phyloP scores from a whole-genome alignment of 2,797 vertebrate species.

The Acanthurus lineatus region DNA sequence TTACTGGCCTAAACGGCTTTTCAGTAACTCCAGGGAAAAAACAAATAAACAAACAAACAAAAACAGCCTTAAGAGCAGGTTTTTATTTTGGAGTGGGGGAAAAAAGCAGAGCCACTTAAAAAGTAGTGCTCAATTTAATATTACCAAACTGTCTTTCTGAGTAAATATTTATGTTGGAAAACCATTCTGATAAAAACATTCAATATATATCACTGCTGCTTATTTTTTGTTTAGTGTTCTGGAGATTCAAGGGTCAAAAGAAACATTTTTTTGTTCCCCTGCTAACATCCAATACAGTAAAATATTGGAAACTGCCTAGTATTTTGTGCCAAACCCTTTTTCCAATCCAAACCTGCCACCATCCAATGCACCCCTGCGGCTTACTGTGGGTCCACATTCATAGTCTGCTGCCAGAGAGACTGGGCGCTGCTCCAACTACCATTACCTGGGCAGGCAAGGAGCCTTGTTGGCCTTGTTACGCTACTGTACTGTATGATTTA shows the following conservation, averaged over 20 bases:
- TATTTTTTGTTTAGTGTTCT: conserved; percentile 1
- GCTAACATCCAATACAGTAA: conserved; percentile 32
- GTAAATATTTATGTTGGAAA: neutral
- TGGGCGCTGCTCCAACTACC: conserved; percentile 73
- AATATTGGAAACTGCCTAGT: conserved; percentile 41
- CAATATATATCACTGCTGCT: neutral
- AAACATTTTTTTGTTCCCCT: conserved; percentile 24
- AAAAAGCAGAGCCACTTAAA: neutral
- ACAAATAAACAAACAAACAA: neutral
- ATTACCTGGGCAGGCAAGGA: conserved; percentile 69
- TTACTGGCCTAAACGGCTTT: conserved; percentile 48
- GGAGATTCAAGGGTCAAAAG: conserved; percentile 25
- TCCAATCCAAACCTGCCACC: conserved; percentile 11
- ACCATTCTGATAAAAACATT: conserved; percentile 2
- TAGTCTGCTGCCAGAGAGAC: conserved; percentile 59
- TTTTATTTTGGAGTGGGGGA: conserved; percentile 15
- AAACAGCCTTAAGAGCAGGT: conserved; percentile 21
- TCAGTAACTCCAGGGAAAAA: conserved; percentile 18
- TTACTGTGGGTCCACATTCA: conserved; percentile 56
- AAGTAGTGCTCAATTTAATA: conserved; percentile 26
- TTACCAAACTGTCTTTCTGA: neutral
- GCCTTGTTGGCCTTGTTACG: conserved; percentile 73
- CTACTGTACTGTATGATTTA: conserved; percentile 76
- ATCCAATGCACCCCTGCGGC: conserved; percentile 33
- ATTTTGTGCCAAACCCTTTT: conserved; percentile 32